Percentiles rank a stretch among this genome's conserved stretches.
Evolutionary conservation across 1,140 invertebrate genomes (phyloP).

Genomic region (Cyclargus thomasi): DNA sequence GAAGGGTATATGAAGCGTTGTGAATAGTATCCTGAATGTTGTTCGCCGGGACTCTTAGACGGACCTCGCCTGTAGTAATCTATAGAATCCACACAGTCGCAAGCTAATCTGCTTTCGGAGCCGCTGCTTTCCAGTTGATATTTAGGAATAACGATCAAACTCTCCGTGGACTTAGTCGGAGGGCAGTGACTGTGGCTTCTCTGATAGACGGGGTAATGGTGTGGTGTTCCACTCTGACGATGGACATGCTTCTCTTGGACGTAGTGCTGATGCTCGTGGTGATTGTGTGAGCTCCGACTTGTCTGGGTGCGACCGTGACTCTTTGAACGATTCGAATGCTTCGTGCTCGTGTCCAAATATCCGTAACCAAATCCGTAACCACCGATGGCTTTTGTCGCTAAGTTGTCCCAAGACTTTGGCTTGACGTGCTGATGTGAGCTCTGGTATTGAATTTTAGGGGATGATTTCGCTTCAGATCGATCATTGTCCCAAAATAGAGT

Average conservation of each 20-base stretch:
- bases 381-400: constrained; percentile 87
- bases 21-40: constrained; percentile 72
- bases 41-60: constrained; percentile 59
- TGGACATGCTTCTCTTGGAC: constrained; percentile 66
- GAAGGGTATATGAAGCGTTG: constrained; percentile 66
- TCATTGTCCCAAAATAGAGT: constrained; percentile 86
- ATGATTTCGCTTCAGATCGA: constrained; percentile 54
- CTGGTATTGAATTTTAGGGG: constrained; percentile 71
- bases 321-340: constrained; percentile 75
- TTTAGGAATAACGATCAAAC: constrained; percentile 79
- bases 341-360: constrained; percentile 81
- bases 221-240: constrained; percentile 69
- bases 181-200: constrained; percentile 63
- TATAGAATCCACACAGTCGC: constrained; percentile 79
- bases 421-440: constrained; percentile 78
- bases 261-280: constrained; percentile 68
- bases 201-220: constrained; percentile 60
- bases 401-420: constrained; percentile 91
- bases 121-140: constrained; percentile 76
- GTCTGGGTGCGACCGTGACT: constrained; percentile 65
- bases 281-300: constrained; percentile 69
- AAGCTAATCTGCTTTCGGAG: constrained; percentile 80
- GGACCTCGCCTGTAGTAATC: constrained; percentile 65
- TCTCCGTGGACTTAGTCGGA: constrained; percentile 86
- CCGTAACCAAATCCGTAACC: constrained; percentile 90